phyloP scores from a whole-genome alignment of 2,113 vertebrate genomes.

The Atlantisia rogersi region DNA sequence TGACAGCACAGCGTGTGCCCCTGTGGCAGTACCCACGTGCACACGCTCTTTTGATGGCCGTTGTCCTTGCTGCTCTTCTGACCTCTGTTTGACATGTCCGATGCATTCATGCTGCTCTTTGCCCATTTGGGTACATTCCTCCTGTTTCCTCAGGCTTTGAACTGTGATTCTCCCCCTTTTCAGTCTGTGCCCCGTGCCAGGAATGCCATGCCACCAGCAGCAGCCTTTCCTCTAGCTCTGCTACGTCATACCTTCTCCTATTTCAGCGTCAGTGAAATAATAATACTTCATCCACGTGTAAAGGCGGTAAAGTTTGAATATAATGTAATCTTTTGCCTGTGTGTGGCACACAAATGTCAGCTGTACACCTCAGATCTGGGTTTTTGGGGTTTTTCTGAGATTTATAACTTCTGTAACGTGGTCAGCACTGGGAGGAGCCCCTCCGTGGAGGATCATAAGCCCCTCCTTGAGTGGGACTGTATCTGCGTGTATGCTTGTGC shows the following conservation, averaged over 20 bases:
- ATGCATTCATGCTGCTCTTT: neutral
- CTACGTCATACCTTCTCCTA: neutral
- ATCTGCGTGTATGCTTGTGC: neutral
- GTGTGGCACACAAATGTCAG: neutral
- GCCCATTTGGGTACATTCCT: neutral
- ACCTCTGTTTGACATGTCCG: neutral
- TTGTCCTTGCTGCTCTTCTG: neutral
- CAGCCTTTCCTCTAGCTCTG: neutral
- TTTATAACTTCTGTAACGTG: neutral
- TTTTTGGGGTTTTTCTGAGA: neutral
- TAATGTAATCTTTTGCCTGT: neutral
- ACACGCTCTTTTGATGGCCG: neutral
- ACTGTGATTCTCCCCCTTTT: neutral
- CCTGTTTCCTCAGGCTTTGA: neutral
- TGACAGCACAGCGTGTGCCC: neutral
- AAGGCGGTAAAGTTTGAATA: neutral
- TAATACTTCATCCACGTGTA: neutral
- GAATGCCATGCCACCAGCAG: neutral
- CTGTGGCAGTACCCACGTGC: fast-evolving
- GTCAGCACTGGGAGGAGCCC: neutral
- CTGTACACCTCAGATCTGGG: neutral
- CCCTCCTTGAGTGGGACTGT: neutral
- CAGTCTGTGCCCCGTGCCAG: neutral
- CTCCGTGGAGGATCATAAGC: neutral
- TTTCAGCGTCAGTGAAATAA: neutral